Percentiles rank a stretch among this genome's conserved stretches.
phyloP scores from a whole-genome alignment of 2,888 invertebrate species.

The Dolomedes plantarius region DNA sequence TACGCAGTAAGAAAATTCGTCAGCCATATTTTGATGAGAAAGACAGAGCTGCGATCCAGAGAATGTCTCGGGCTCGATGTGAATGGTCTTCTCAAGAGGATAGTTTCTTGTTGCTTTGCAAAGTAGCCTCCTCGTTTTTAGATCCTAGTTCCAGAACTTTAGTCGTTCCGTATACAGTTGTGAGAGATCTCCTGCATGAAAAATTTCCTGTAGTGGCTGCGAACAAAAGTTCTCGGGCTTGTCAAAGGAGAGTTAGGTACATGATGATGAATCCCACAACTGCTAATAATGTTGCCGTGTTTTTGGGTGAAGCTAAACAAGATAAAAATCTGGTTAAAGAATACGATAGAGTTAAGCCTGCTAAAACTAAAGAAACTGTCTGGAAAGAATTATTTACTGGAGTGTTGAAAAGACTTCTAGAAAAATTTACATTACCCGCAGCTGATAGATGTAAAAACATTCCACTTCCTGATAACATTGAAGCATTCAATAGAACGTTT shows the following conservation, averaged over 20 bases:
- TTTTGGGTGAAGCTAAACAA: slow-evolving; percentile 81
- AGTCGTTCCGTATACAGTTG: slow-evolving; percentile 75
- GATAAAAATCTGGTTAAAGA: slow-evolving; percentile 79
- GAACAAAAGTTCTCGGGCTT: slow-evolving; percentile 84
- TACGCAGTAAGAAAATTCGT: slow-evolving; percentile 36
- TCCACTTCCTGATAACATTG: slow-evolving; percentile 39
- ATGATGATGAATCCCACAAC: slow-evolving; percentile 81
- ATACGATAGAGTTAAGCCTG: slow-evolving; percentile 73
- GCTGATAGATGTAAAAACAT: slow-evolving; percentile 33
- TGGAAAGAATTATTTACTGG: slow-evolving; percentile 70
- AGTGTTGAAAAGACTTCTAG: slow-evolving; percentile 70
- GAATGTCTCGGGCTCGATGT: slow-evolving; percentile 79
- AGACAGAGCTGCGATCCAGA: slow-evolving; percentile 82
- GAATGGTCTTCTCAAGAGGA: slow-evolving; percentile 84
- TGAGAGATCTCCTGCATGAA: slow-evolving; percentile 76
- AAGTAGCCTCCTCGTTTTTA: slow-evolving; percentile 81
- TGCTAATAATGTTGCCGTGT: slow-evolving; percentile 81
- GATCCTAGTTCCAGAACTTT: slow-evolving; percentile 78
- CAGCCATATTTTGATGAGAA: slow-evolving; percentile 79
- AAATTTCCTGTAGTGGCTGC: slow-evolving; percentile 77
- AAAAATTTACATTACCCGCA: slow-evolving; percentile 71
- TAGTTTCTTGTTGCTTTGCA: slow-evolving; percentile 82
- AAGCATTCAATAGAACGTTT: slow-evolving; percentile 51
- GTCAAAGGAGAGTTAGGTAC: slow-evolving; percentile 82
- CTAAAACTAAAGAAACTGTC: slow-evolving; percentile 68